These are phyloP conservation scores for Myodes glareolus DNA, from an alignment of 2,113 vertebrate species.

Conservation along the genomic window DNA sequence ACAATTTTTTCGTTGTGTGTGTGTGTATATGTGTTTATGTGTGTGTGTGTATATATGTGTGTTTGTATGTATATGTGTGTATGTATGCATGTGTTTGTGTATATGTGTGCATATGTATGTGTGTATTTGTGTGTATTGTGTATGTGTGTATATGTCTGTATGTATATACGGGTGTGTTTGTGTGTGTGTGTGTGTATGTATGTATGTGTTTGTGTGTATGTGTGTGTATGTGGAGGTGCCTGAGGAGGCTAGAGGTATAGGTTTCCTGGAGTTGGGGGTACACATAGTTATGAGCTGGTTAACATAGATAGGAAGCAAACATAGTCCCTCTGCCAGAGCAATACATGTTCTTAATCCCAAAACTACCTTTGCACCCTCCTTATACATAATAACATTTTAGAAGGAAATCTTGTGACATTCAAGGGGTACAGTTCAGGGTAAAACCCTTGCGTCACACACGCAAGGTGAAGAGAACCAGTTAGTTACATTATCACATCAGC, in stretches of 20 bases:
- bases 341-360: background rate
- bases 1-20: background rate
- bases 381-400: background rate
- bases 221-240: background rate
- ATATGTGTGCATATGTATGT: background rate
- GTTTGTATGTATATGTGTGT: background rate
- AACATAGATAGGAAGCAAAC: background rate
- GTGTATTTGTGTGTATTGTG: background rate
- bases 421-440: background rate
- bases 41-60: background rate
- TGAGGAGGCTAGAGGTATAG: too few species aligned
- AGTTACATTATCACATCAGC: too few species aligned
- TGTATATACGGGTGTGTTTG: background rate
- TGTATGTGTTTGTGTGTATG: background rate
- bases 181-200: background rate
- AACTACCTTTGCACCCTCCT: background rate
- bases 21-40: background rate
- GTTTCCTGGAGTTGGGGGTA: background rate
- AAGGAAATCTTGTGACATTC: background rate
- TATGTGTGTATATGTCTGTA: background rate
- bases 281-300: background rate
- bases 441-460: background rate
- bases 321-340: background rate
- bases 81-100: background rate
- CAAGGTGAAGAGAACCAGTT: background rate